Evolutionary conservation across 2,113 vertebrate genomes (phyloP).

Genomic region (Rhinoptilus africanus): DNA sequence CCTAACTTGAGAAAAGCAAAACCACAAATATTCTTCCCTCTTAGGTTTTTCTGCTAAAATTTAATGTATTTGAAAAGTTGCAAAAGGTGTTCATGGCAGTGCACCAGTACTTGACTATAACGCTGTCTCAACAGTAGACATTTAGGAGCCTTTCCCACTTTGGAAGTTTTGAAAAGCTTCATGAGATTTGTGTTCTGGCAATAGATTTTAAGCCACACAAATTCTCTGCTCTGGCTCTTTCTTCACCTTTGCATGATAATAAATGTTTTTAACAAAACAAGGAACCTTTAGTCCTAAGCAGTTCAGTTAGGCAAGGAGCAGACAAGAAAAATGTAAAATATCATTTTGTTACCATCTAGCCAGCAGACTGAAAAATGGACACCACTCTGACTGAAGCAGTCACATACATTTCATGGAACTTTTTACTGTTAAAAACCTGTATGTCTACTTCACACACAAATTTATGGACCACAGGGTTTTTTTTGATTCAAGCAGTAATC

Average conservation of each 20-base stretch:
- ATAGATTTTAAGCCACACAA: not conserved
- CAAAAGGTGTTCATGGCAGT: not conserved
- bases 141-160: not conserved
- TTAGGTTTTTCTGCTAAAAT: not conserved
- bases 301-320: not conserved
- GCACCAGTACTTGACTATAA: not conserved
- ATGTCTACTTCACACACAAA: not conserved
- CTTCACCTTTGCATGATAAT: not conserved
- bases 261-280: not conserved
- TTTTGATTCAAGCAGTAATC: not conserved
- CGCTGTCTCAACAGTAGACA: not conserved
- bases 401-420: not conserved
- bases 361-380: not conserved
- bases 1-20: not conserved
- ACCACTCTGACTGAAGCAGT: not conserved
- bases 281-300: not conserved
- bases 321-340: not conserved
- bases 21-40: not conserved
- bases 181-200: not conserved
- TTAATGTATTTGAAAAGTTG: not conserved
- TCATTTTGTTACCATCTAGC: not conserved
- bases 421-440: not conserved
- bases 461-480: not conserved
- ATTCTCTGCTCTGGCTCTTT: not conserved
- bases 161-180: not conserved